Percentiles rank a stretch among this genome's conserved stretches.
Evolutionary conservation across 2,797 vertebrate species (phyloP).

Genomic region (Alectoris magna): DNA sequence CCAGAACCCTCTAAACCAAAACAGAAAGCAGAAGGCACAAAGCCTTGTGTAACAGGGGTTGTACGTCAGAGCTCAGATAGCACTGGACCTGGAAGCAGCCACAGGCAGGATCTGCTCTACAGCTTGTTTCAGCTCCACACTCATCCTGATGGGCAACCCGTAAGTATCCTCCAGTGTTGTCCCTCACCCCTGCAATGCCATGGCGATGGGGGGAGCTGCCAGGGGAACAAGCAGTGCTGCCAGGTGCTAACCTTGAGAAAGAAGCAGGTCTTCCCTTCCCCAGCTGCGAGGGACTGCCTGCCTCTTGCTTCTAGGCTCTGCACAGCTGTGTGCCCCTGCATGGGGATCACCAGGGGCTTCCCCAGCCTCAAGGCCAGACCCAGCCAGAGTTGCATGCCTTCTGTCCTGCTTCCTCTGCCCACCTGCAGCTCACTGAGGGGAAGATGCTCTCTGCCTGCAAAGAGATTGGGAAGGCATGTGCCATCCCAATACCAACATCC

Average conservation of each 20-base stretch:
- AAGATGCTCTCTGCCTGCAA: neutral
- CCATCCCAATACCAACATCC: neutral
- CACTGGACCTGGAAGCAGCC: fast-evolving
- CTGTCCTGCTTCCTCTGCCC: fast-evolving
- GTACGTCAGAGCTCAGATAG: fast-evolving
- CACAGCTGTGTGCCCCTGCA: too few species aligned
- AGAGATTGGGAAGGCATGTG: neutral
- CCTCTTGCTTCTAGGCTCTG: neutral
- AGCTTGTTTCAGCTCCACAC: neutral
- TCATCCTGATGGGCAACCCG: neutral
- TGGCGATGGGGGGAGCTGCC: neutral
- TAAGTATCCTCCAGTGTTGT: conserved; percentile 5
- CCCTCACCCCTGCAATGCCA: neutral
- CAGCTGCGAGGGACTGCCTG: neutral
- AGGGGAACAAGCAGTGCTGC: neutral
- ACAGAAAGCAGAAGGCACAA: conserved; percentile 21
- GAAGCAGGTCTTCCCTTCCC: neutral
- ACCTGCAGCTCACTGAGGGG: fast-evolving
- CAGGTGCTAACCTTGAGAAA: neutral
- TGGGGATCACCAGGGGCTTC: neutral
- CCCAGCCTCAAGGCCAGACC: neutral
- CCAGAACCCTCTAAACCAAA: neutral
- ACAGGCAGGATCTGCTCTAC: fast-evolving
- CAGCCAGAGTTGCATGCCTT: fast-evolving
- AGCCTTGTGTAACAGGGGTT: neutral